These are phyloP conservation scores for Spondyliosoma cantharus DNA, from an alignment of 2,797 vertebrate genomes.

Conservation along the genomic window DNA sequence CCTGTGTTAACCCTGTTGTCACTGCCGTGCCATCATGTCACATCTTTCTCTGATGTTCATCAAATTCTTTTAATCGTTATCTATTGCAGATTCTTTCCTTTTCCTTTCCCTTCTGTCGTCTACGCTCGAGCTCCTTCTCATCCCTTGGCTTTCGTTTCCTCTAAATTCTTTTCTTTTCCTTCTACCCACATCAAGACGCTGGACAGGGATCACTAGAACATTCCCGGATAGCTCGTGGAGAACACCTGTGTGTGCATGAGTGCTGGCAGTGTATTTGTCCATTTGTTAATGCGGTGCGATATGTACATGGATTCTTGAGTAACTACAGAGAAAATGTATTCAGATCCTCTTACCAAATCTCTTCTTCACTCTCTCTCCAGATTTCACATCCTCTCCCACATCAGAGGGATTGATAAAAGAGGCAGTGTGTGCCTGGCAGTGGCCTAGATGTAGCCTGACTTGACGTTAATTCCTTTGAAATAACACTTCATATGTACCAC, in stretches of 20 bases:
- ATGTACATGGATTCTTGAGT: constrained; percentile 81
- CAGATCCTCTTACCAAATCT: constrained; percentile 73
- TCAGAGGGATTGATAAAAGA: constrained; percentile 79
- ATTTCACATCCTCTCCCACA: constrained; percentile 84
- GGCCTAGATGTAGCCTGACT: constrained; percentile 62
- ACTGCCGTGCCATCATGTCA: constrained; percentile 45
- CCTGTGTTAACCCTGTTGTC: constrained; percentile 64
- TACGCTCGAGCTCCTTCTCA: constrained; percentile 60
- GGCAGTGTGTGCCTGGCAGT: constrained; percentile 73
- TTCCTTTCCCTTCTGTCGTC: constrained; percentile 50
- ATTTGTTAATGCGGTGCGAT: constrained; percentile 81
- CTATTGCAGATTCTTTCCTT: constrained; percentile 42
- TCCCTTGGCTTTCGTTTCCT: constrained; percentile 68
- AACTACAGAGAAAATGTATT: constrained; percentile 77
- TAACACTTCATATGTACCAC: constrained; percentile 68
- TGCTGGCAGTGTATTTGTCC: constrained; percentile 70
- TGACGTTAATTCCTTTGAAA: constrained; percentile 77
- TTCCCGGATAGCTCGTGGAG: constrained; percentile 78
- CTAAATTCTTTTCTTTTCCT: constrained; percentile 75
- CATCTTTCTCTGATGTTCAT: constrained; percentile 51
- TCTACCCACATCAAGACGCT: constrained; percentile 83
- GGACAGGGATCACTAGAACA: constrained; percentile 79
- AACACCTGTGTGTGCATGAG: constrained; percentile 79
- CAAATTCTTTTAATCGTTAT: constrained; percentile 55
- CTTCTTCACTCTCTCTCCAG: constrained; percentile 79